Base-by-base conservation (phyloP, 2,113 vertebrate genomes). In the Alces alces region DNA sequence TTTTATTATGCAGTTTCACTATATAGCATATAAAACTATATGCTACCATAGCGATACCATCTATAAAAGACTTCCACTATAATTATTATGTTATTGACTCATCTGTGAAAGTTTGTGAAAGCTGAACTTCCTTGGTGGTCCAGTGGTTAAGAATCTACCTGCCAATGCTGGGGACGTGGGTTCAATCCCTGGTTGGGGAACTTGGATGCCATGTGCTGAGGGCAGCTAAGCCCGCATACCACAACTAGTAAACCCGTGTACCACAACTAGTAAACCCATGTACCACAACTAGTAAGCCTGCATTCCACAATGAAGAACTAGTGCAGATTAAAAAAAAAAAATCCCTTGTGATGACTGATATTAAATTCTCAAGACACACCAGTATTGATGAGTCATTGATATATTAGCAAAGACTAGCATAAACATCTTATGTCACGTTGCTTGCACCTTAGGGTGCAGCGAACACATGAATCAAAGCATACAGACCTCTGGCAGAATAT, bases 401-500 rank as follows among this genome's bases (percentile, higher is more conserved):
- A 43, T 11, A 10, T 55, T 21, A 43, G 14, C 55, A 7, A 33
- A 25, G 1, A 17, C 23, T 4, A 21, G n/a, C 10, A 1, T 6
- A 11, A 28, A 21, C 50, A 86, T 86, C 27, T 19, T 76, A 73
- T 27, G 13, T 47, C 13, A 36, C 0, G 17, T 25, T 39, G 21
- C 27, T 28, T 91, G 33, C 85, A 70, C 43, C 27, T 50, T 93
- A 91, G 95, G 55, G 76, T 1, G 3, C 3, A 0, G 7, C 36
- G 3, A 30, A 27, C 1, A 10, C 19, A 1, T 23, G 0, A 5
- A 39, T 27, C 83, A 86, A 52, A 80, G 96, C 36, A 83, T 50
- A 95, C 94, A 89, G 52, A 96, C 52, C 83, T 93, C 0, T 25
- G 27, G 58, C 97, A 61, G 66, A 96, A 80, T 83, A 79, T 95